Percentiles rank a stretch among this genome's conserved stretches.
phyloP scores from a whole-genome alignment of 2,113 vertebrate species.

The Dicrurus megarhynchus region DNA sequence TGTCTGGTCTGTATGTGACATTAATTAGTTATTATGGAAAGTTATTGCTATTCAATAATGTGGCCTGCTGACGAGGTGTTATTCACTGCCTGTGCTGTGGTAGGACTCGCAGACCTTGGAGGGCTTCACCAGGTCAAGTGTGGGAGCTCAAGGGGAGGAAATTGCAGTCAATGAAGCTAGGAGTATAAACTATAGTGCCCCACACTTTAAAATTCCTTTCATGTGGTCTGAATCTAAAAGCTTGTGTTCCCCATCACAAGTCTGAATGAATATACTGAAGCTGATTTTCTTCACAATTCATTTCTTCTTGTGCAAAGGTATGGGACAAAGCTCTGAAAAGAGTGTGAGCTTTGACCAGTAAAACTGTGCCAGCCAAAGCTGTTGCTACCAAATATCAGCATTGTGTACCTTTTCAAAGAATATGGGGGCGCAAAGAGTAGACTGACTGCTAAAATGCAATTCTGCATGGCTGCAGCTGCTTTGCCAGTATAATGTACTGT shows the following conservation, averaged over 20 bases:
- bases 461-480: background rate
- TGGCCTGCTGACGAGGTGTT: background rate
- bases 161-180: background rate
- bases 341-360: background rate
- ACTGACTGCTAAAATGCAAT: background rate
- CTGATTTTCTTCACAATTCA: background rate
- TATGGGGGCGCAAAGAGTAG: background rate
- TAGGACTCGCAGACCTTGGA: background rate
- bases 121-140: background rate
- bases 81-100: background rate
- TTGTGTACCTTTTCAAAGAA: background rate
- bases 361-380: background rate
- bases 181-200: background rate
- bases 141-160: background rate
- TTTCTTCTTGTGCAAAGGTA: background rate
- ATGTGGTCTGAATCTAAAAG: background rate
- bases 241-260: background rate
- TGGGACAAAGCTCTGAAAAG: background rate
- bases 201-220: background rate
- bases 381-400: background rate
- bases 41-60: slow-evolving; percentile 31
- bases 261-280: background rate
- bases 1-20: background rate
- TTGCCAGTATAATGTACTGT: background rate
- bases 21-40: slow-evolving; percentile 38